phyloP scores from a whole-genome alignment of 2,888 invertebrate species.

The Pediacus dermestoides region DNA sequence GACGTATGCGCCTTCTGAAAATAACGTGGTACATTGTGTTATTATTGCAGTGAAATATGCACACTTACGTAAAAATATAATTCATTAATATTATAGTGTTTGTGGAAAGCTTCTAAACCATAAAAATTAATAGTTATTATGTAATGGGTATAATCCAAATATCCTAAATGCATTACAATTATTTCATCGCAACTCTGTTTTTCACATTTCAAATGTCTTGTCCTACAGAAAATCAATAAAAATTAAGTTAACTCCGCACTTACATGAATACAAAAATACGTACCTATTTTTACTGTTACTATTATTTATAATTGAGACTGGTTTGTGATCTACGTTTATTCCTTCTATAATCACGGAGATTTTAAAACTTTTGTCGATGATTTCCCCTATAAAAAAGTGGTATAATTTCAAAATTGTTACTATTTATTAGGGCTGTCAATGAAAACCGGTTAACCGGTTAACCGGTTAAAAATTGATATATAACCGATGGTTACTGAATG shows the following conservation, averaged over 20 bases:
- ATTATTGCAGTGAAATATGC: no score
- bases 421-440: no score
- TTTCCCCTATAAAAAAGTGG: conserved; percentile 67
- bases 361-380: conserved; percentile 85
- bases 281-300: conserved; percentile 60
- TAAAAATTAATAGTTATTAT: conserved; percentile 79
- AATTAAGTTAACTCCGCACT: not conserved
- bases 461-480: no score
- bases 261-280: conserved; percentile 1
- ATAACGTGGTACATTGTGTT: no score
- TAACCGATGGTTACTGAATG: no score
- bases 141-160: conserved; percentile 84
- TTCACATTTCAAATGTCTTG: conserved; percentile 77
- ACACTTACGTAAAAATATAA: conserved; percentile 80
- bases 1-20: no score
- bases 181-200: conserved; percentile 82
- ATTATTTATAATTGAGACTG: conserved; percentile 62
- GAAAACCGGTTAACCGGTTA: no score
- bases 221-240: conserved; percentile 52
- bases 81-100: conserved; percentile 78
- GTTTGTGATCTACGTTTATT: conserved; percentile 69
- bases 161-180: conserved; percentile 84
- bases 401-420: no score
- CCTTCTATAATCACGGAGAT: conserved; percentile 83
- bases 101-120: conserved; percentile 80